phyloP scores from a whole-genome alignment of 2,113 vertebrate species.

The Atrichornis clamosus region DNA sequence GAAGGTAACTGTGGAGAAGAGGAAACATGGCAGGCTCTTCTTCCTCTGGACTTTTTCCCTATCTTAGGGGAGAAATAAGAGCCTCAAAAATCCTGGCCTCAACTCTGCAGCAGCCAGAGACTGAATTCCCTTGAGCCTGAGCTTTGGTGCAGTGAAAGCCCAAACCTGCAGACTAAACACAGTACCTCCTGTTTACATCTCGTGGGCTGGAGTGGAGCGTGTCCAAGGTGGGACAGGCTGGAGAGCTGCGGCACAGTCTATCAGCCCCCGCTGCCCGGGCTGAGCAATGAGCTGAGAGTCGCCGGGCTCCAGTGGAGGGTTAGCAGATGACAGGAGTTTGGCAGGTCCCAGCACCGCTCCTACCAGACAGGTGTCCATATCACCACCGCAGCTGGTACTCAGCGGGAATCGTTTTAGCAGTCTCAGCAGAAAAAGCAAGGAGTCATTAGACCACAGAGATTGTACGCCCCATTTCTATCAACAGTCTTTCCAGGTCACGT shows the following conservation, averaged over 20 bases:
- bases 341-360: background rate
- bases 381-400: background rate
- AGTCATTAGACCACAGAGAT: background rate
- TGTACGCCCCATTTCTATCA: background rate
- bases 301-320: background rate
- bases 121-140: background rate
- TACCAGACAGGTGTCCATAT: constrained; percentile 9
- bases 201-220: background rate
- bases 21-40: background rate
- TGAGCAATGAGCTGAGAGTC: background rate
- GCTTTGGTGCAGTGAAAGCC: background rate
- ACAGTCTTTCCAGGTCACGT: constrained; percentile 40
- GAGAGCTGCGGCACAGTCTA: background rate
- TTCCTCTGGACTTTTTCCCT: background rate
- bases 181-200: constrained; percentile 50
- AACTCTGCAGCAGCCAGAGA: background rate
- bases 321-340: constrained; percentile 31
- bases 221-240: background rate
- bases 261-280: rapidly evolving
- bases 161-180: constrained; percentile 57
- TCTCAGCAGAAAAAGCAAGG: constrained; percentile 46
- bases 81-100: background rate
- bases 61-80: background rate
- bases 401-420: background rate
- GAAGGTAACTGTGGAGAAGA: background rate